A percentile compares a stretch with the other conserved stretches of the same genome.
These are phyloP conservation scores for Palythoa heliodiscus DNA, from an alignment of 92 coral and sea anemone genomes.

Conservation along the genomic window DNA sequence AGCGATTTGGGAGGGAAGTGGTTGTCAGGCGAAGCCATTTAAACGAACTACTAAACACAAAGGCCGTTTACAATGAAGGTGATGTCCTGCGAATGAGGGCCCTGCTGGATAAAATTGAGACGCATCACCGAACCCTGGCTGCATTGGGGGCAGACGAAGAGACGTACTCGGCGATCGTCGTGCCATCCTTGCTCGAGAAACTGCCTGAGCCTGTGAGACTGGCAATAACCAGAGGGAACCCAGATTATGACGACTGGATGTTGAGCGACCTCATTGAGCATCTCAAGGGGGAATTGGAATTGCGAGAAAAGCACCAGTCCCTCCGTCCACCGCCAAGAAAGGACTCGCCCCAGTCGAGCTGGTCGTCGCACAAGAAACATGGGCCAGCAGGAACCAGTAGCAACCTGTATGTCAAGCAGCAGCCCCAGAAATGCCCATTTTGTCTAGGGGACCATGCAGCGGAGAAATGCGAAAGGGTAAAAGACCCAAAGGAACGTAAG, in stretches of 20 bases:
- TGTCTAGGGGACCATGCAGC: not conserved
- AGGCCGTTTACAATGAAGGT: too few species aligned
- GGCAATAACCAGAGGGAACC: not conserved
- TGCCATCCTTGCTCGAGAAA: too few species aligned
- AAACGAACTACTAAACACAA: too few species aligned
- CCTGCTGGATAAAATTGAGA: too few species aligned
- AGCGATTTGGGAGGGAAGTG: too few species aligned
- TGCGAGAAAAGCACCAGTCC: not conserved
- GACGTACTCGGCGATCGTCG: too few species aligned
- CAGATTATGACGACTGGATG: not conserved
- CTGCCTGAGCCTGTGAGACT: not conserved
- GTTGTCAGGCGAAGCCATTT: too few species aligned
- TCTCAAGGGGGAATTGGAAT: not conserved
- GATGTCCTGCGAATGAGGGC: too few species aligned
- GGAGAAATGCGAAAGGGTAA: not conserved
- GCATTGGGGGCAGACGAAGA: too few species aligned
- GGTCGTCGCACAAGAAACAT: not conserved
- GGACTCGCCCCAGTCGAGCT: not conserved
- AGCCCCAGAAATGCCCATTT: not conserved
- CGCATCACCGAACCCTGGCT: too few species aligned
- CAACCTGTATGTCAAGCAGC: not conserved
- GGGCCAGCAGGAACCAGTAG: not conserved
- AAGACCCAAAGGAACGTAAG: conserved; percentile 6
- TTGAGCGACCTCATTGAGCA: not conserved
- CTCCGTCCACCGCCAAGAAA: not conserved